These are phyloP conservation scores for Redunca redunca DNA, from an alignment of 2,113 vertebrate genomes.

Conservation along the genomic window DNA sequence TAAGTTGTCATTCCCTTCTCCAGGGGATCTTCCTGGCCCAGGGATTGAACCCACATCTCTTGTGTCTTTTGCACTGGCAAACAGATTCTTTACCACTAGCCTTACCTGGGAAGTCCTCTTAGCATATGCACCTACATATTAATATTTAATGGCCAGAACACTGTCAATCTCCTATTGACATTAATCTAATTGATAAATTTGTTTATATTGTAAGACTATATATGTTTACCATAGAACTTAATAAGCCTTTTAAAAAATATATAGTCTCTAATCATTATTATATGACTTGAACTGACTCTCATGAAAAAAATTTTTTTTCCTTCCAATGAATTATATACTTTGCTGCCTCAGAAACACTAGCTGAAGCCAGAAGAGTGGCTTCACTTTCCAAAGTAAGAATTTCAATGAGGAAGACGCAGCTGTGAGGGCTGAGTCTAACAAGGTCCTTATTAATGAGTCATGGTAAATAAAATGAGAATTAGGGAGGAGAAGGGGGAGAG, in stretches of 20 bases:
- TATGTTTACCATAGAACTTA: neutral
- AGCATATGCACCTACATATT: neutral
- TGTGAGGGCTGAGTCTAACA: neutral
- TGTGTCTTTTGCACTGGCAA: neutral
- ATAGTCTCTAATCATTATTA: neutral
- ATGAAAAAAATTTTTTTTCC: neutral
- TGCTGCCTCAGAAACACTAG: neutral
- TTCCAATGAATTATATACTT: neutral
- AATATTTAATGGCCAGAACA: neutral
- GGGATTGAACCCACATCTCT: neutral
- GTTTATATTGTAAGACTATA: neutral
- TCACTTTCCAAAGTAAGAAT: neutral
- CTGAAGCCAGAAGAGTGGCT: neutral
- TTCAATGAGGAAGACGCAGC: neutral
- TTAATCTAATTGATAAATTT: neutral
- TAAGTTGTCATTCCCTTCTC: neutral
- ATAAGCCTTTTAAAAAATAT: neutral
- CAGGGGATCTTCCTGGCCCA: neutral
- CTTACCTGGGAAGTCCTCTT: neutral
- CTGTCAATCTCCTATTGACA: neutral
- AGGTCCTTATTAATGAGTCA: neutral
- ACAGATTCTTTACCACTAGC: neutral
- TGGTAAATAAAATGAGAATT: neutral
- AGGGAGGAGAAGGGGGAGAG: fast-evolving
- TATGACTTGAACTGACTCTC: neutral